These are phyloP conservation scores for Stratiomys singularior DNA, from an alignment of 2,888 invertebrate species.

Conservation along the genomic window DNA sequence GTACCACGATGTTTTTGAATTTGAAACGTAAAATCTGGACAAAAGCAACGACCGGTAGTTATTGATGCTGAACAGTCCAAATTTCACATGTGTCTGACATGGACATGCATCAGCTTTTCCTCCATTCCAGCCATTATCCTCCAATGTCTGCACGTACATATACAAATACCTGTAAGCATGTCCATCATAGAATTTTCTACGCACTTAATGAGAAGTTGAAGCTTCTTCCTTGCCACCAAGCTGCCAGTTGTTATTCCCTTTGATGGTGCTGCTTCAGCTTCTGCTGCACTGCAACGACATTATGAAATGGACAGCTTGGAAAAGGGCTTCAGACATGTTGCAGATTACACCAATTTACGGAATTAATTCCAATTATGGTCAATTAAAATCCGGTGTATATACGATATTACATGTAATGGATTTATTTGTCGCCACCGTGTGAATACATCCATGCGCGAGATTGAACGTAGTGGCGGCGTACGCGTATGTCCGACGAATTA, in stretches of 20 bases:
- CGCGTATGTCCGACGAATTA: background rate
- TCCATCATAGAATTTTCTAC: constrained; percentile 32
- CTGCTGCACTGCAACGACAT: background rate
- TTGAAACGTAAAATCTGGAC: constrained; percentile 18
- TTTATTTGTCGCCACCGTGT: constrained; percentile 41
- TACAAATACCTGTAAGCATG: background rate
- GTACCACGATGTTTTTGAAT: background rate
- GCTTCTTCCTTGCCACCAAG: background rate
- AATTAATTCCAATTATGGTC: constrained; percentile 55
- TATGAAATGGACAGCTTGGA: constrained; percentile 30
- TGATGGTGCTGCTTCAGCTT: background rate
- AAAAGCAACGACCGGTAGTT: background rate
- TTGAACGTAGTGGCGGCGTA: background rate
- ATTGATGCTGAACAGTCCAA: background rate
- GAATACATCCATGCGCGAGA: background rate
- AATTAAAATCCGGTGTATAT: constrained; percentile 54
- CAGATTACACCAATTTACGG: constrained; percentile 50
- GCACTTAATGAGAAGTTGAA: constrained; percentile 23
- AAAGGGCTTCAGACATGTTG: constrained; percentile 42
- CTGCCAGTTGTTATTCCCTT: background rate
- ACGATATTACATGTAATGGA: constrained; percentile 36
- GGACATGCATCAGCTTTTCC: constrained; percentile 12
- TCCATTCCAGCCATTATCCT: background rate
- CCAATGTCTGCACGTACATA: background rate
- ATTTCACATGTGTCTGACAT: constrained; percentile 4